A percentile compares a stretch with the other conserved stretches of the same genome.
phyloP scores from a whole-genome alignment of 2,797 vertebrate genomes.

The Enteromius anoplus region DNA sequence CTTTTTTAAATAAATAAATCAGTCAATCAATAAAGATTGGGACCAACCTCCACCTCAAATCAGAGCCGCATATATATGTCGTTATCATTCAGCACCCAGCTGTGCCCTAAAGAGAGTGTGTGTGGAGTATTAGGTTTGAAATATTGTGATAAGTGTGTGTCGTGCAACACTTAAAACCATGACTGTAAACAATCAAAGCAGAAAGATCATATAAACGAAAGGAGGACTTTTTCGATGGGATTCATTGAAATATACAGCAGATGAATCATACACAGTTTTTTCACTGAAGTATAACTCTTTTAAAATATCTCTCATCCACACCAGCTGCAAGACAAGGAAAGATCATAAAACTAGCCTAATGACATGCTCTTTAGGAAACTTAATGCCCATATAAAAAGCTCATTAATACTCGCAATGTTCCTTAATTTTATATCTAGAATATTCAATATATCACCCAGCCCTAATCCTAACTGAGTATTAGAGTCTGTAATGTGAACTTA shows the following conservation, averaged over 20 bases:
- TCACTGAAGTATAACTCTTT: not conserved
- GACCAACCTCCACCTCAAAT: not conserved
- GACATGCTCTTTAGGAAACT: not conserved
- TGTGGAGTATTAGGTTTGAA: not conserved
- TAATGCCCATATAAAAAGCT: conserved; percentile 1
- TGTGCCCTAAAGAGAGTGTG: not conserved
- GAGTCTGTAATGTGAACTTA: conserved; percentile 6
- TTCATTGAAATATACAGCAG: not conserved
- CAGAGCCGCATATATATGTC: not conserved
- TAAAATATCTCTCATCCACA: not conserved
- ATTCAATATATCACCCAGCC: conserved; percentile 7
- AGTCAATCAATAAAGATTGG: not conserved
- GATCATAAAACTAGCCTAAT: conserved; percentile 1
- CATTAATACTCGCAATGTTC: not conserved
- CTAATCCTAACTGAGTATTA: conserved; percentile 14
- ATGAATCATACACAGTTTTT: not conserved
- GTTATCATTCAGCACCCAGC: not conserved
- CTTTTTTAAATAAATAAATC: not conserved
- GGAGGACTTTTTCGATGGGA: not conserved
- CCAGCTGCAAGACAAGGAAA: not conserved
- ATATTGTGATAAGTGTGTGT: not conserved
- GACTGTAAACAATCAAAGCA: not conserved
- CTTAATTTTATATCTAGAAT: conserved; percentile 18
- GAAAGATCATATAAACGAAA: not conserved
- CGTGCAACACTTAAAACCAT: not conserved